These are phyloP conservation scores for Tarsius wallacei DNA, from an alignment of 2,797 vertebrate genomes.

Conservation along the genomic window DNA sequence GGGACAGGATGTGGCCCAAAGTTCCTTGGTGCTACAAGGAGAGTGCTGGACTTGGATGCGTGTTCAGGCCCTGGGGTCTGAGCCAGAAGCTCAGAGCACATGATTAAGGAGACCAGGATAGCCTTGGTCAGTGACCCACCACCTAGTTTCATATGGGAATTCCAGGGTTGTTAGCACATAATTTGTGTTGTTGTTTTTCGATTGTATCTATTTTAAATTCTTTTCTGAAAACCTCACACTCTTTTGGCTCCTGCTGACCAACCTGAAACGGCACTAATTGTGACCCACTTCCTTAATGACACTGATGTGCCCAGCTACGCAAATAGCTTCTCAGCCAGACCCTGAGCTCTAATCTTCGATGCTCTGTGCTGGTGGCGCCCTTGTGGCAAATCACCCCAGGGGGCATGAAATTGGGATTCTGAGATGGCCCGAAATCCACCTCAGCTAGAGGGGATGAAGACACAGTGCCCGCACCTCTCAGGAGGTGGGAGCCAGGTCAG, in stretches of 20 bases:
- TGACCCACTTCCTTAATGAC: slow-evolving; percentile 70
- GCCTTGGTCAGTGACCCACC: neutral
- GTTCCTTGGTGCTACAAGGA: neutral
- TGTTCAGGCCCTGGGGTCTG: neutral
- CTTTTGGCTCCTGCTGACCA: neutral
- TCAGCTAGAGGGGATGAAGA: neutral
- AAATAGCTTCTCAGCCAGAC: slow-evolving; percentile 52
- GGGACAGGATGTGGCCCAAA: accelerated
- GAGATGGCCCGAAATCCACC: neutral
- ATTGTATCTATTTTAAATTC: neutral
- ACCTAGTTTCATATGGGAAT: accelerated
- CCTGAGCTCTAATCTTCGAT: slow-evolving; percentile 41
- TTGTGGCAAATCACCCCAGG: neutral
- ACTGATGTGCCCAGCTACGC: neutral
- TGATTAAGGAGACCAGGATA: accelerated
- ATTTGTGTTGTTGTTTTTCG: neutral
- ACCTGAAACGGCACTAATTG: neutral
- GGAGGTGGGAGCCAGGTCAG: neutral
- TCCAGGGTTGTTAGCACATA: accelerated
- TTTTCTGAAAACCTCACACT: neutral
- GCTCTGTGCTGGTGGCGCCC: neutral
- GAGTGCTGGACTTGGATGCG: neutral
- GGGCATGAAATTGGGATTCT: neutral
- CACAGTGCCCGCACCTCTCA: neutral
- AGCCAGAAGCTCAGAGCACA: accelerated